These are phyloP conservation scores for Pangasius krempfi DNA, from an alignment of 2,797 vertebrate genomes.

Conservation along the genomic window DNA sequence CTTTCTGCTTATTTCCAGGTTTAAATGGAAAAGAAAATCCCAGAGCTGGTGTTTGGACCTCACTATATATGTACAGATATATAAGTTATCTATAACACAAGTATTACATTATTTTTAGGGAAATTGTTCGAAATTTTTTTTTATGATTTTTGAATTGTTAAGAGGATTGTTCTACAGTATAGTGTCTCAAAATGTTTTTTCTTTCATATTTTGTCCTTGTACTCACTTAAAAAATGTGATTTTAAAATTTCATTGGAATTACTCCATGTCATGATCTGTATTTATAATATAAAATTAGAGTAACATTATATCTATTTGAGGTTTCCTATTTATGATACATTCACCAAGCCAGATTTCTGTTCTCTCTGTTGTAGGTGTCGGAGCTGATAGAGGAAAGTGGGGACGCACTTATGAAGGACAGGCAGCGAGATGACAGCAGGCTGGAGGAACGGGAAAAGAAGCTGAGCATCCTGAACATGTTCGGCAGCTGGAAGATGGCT, in stretches of 20 bases:
- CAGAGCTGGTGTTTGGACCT: no score
- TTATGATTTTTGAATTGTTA: background rate
- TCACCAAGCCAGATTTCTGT: background rate
- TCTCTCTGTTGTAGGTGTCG: conserved; percentile 43
- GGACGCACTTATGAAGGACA: conserved; percentile 35
- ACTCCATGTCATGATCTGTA: background rate
- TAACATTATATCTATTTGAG: background rate
- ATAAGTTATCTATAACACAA: background rate
- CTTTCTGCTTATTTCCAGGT: background rate
- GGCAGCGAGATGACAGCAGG: conserved; percentile 44
- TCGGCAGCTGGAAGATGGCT: conserved; percentile 82
- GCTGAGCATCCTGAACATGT: conserved; percentile 84
- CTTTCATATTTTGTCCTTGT: background rate
- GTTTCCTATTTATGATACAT: background rate
- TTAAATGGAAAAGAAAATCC: background rate
- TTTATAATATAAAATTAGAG: background rate
- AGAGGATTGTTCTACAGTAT: background rate
- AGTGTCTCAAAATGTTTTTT: background rate
- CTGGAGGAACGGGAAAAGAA: conserved; percentile 66
- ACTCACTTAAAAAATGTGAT: background rate
- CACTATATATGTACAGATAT: no score
- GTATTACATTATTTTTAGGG: background rate
- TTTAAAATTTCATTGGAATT: background rate
- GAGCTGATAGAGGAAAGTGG: conserved; percentile 60
- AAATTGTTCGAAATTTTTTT: background rate